A percentile compares a stretch with the other conserved stretches of the same genome.
Evolutionary conservation across 2,113 vertebrate species (phyloP).

Genomic region (Rhea pennata): DNA sequence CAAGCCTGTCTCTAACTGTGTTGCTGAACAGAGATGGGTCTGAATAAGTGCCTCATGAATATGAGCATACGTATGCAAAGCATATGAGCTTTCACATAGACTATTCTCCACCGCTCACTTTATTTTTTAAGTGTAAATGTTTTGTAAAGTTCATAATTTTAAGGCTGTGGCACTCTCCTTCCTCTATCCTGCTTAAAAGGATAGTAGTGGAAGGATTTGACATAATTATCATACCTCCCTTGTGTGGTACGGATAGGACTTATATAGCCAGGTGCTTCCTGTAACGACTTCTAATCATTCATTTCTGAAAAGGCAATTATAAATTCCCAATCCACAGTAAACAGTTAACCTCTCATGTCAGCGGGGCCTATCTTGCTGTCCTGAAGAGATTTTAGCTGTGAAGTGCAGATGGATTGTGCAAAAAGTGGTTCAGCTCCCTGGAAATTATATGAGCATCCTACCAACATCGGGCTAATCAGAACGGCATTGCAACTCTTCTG

Average conservation of each 20-base stretch:
- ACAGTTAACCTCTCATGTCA: constrained; percentile 56
- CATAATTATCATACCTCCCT: constrained; percentile 17
- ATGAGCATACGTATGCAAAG: background rate
- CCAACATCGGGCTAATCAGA: constrained; percentile 26
- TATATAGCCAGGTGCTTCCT: constrained; percentile 28
- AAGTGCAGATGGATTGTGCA: constrained; percentile 31
- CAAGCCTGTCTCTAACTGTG: background rate
- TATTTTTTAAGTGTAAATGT: background rate
- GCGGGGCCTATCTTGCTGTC: constrained; percentile 3
- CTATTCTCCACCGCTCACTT: background rate
- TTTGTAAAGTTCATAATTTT: background rate
- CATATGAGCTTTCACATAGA: background rate
- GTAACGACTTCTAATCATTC: constrained; percentile 46
- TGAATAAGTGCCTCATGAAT: background rate
- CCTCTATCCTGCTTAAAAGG: background rate
- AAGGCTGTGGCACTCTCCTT: background rate
- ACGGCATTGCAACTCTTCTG: constrained; percentile 43
- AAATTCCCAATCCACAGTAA: constrained; percentile 43
- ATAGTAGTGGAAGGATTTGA: background rate
- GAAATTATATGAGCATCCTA: constrained; percentile 41
- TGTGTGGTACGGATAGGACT: constrained; percentile 13
- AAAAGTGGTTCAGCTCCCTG: constrained; percentile 52
- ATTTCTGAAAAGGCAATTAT: constrained; percentile 57
- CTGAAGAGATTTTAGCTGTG: constrained; percentile 51
- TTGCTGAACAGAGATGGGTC: background rate